Conservation (phyloP, 2,113 vertebrate species). For the Calypte anna region DNA sequence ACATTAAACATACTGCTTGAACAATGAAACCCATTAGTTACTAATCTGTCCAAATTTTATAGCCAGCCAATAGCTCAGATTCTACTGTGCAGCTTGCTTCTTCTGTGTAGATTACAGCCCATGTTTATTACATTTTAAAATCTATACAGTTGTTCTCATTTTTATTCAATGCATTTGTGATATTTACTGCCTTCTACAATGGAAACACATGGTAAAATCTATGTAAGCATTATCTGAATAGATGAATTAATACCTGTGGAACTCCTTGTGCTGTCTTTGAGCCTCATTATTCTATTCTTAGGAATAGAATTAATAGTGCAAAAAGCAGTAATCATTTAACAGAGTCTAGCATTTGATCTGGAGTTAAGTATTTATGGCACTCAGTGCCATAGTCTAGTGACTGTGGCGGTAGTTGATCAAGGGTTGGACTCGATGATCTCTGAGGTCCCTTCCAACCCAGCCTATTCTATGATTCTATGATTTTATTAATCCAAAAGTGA, state of each 20-base stretch:
- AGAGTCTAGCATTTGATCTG: neutral
- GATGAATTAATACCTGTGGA: slow-evolving; percentile 43
- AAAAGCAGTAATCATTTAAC: slow-evolving; percentile 51
- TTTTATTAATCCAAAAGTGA: slow-evolving; percentile 24
- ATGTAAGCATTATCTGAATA: slow-evolving; percentile 15
- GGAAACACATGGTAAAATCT: neutral
- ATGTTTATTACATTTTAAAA: slow-evolving; percentile 51
- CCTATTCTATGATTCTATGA: no score
- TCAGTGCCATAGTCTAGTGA: no score
- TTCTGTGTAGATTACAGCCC: slow-evolving; percentile 21
- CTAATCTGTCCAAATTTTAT: slow-evolving; percentile 27
- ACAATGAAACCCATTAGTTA: slow-evolving; percentile 48
- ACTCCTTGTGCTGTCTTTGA: slow-evolving; percentile 33
- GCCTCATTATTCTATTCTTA: slow-evolving; percentile 48
- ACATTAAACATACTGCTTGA: slow-evolving; percentile 16
- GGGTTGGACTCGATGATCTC: no score
- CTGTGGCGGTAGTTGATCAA: no score
- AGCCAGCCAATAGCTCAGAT: slow-evolving; percentile 27
- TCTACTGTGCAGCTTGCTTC: slow-evolving; percentile 22
- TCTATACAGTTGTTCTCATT: neutral
- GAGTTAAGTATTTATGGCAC: slow-evolving; percentile 14
- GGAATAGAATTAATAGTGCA: slow-evolving; percentile 44
- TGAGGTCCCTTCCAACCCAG: no score
- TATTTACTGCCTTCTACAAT: slow-evolving; percentile 27
- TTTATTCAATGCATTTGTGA: neutral